Base-by-base conservation (phyloP, 2,113 vertebrate species). In the Cacatua alba region DNA sequence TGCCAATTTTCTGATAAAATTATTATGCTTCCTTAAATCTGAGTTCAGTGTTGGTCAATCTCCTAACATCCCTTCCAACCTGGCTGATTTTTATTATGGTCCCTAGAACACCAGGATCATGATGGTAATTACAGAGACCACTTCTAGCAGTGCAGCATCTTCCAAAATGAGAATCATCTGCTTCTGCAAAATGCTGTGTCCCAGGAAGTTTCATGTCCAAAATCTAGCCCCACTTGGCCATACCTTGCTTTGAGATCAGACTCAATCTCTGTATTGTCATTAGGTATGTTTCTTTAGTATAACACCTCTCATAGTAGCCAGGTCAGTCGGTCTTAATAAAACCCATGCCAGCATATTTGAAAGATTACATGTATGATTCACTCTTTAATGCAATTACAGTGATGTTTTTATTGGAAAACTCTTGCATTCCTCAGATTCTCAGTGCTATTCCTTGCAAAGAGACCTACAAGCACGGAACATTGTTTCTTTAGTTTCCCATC, bases 351-450 rank as follows among this genome's bases (percentile, higher is more conserved):
- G 64, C 76, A 92, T 93, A 90, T 86, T 95, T 94, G 72, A 79
- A 91, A 92, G 93, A 91, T 92, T 86, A 88, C 35, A 72, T 13
- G 14, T 71, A 88, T 39, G 63, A 90, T 79, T 94, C 76, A 69
- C 31, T 94, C 33, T 76, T 95, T 94, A 82, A 93, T 75, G 48
- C 49, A 93, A 96, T 94, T 86, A 93, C 44, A 67, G 24, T 37
- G 43, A 84, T 95, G 76, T 92, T 95, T 95, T 97, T 76, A 79
- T 71, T 97, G 94, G 96, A 92, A 93, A 93, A 94, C 49, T 51
- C 62, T 57, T 88, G 23, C 85, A 93, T 96, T 96, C 92, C 64
- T 90, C 49, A 90, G 62, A 86, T 94, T 74, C 82, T 91, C 82
- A 68, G n/a, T 57, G 28, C 46, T 79, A 72, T 68, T 95, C 59